Percentiles rank a stretch among this genome's conserved stretches.
These are phyloP conservation scores for Phortica magna DNA, from an alignment of 2,888 invertebrate species.

Conservation along the genomic window DNA sequence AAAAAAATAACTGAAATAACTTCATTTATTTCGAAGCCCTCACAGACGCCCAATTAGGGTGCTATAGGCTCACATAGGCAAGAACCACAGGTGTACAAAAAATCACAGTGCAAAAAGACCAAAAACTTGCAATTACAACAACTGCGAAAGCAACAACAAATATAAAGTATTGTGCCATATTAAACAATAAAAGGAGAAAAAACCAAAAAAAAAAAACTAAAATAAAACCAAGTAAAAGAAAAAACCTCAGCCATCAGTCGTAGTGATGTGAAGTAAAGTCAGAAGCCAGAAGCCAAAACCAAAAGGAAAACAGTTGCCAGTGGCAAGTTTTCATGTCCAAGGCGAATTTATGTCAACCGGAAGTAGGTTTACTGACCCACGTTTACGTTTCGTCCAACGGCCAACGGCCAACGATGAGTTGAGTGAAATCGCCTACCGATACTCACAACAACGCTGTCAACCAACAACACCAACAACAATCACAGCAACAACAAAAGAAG, in stretches of 20 bases:
- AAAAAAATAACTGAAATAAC: conserved; percentile 32
- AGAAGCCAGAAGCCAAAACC: conserved; percentile 40
- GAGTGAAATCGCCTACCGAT: conserved; percentile 32
- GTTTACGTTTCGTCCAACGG: conserved; percentile 65
- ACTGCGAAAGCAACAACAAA: not conserved
- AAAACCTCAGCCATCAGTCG: not conserved
- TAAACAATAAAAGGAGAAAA: not conserved
- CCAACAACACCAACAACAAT: conserved; percentile 39
- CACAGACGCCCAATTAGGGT: not conserved
- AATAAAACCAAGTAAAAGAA: conserved; percentile 21
- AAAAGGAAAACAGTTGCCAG: conserved; percentile 50
- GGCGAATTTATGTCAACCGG: conserved; percentile 79
- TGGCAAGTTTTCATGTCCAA: conserved; percentile 78
- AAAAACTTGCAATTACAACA: conserved; percentile 32
- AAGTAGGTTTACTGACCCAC: conserved; percentile 79
- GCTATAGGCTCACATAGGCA: conserved; percentile 1
- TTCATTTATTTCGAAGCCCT: conserved; percentile 28
- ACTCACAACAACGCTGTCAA: conserved; percentile 40
- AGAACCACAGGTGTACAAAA: conserved; percentile 30
- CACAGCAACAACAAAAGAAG: conserved; percentile 46
- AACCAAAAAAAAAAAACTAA: not conserved
- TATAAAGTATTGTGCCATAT: conserved; percentile 9
- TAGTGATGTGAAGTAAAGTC: not conserved
- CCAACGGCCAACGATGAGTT: conserved; percentile 30
- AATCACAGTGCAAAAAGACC: conserved; percentile 3